A percentile compares a stretch with the other conserved stretches of the same genome.
These are phyloP conservation scores for Melieria picta DNA, from an alignment of 2,888 invertebrate genomes.

Conservation along the genomic window DNA sequence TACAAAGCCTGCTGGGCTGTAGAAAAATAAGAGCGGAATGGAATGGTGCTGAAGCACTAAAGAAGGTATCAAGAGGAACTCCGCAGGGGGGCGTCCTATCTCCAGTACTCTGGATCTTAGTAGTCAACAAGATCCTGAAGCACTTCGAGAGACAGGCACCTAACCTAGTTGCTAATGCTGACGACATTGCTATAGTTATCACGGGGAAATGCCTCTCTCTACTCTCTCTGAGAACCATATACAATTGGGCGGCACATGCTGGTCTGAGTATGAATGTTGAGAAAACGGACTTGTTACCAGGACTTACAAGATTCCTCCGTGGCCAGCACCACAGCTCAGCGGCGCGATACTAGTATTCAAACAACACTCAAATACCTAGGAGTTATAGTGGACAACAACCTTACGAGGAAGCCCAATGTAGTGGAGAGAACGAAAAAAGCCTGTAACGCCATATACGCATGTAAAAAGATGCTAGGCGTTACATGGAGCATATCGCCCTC, in stretches of 20 bases:
- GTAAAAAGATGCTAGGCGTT: conserved; percentile 1
- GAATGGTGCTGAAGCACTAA: neutral
- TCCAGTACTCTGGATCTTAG: neutral
- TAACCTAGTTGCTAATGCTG: neutral
- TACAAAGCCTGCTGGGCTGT: neutral
- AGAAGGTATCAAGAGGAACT: neutral
- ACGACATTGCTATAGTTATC: conserved; percentile 11
- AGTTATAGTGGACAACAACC: neutral
- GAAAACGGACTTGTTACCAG: neutral
- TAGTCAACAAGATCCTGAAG: neutral
- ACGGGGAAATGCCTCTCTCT: neutral
- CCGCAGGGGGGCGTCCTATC: neutral
- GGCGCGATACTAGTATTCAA: neutral
- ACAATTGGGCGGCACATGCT: neutral
- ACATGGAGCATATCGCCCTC: no score
- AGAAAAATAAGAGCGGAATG: neutral
- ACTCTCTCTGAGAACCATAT: neutral
- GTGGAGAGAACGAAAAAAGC: no score
- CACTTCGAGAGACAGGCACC: neutral
- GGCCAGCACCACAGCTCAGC: neutral
- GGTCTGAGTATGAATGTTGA: no score
- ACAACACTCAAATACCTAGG: neutral
- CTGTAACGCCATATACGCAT: conserved; percentile 1
- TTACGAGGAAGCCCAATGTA: no score
- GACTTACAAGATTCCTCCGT: neutral